Conservation (phyloP, 2,113 vertebrate genomes). For the Cololabis saira region DNA sequence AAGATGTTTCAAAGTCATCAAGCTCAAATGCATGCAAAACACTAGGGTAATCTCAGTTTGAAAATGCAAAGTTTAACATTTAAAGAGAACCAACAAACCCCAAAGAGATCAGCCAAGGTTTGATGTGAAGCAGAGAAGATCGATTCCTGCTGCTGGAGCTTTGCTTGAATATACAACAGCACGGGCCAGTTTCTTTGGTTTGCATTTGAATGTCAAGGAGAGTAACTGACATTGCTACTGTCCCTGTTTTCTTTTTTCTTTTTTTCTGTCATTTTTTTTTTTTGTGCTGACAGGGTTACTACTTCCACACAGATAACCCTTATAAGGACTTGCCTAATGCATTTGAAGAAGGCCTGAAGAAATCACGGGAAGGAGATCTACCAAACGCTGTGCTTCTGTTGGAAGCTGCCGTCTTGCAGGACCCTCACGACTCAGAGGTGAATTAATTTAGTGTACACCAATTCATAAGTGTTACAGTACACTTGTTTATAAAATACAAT, state of each 20-base stretch:
- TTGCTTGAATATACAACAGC: conserved; percentile 43
- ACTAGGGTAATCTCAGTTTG: conserved; percentile 58
- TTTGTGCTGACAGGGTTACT: conserved; percentile 89
- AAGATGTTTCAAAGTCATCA: conserved; percentile 57
- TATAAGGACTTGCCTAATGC: conserved; percentile 96
- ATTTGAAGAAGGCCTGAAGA: conserved; percentile 94
- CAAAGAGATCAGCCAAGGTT: conserved; percentile 36
- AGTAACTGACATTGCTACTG: conserved; percentile 51
- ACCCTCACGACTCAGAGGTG: conserved; percentile 96
- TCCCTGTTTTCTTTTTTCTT: conserved; percentile 29
- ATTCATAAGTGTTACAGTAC: neutral
- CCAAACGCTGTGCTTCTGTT: conserved; percentile 93
- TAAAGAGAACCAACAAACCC: conserved; percentile 63
- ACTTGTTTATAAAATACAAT: neutral
- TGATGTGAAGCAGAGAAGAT: conserved; percentile 58
- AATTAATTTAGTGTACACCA: conserved; percentile 31
- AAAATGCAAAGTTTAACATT: conserved; percentile 77
- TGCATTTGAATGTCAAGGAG: conserved; percentile 36
- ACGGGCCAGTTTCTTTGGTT: conserved; percentile 39
- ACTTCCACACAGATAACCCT: conserved; percentile 98
- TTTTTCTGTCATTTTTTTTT: conserved; percentile 11
- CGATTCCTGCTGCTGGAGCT: conserved; percentile 50
- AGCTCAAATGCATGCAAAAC: conserved; percentile 39
- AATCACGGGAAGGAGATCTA: conserved; percentile 92
- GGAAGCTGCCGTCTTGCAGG: conserved; percentile 94